These are phyloP conservation scores for Laspeyria flexula DNA, from an alignment of 2,888 invertebrate genomes.

Conservation along the genomic window DNA sequence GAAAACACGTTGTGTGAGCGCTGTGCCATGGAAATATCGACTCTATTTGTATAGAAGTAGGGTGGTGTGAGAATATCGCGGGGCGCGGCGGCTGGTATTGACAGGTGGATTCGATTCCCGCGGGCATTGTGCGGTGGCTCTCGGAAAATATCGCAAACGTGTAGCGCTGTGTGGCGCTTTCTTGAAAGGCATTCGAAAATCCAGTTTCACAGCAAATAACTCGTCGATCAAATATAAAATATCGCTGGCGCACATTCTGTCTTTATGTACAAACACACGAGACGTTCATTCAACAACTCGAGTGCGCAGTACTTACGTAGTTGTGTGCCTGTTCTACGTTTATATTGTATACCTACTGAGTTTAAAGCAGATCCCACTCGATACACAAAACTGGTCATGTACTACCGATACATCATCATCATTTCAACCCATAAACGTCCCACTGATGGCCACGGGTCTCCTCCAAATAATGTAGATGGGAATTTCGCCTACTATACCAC, in stretches of 20 bases:
- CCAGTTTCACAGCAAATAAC: slow-evolving; percentile 34
- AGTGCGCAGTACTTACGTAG: no score
- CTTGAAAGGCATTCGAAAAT: slow-evolving; percentile 23
- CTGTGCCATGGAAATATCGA: neutral
- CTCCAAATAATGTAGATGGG: no score
- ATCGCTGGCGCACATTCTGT: neutral
- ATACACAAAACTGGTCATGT: no score
- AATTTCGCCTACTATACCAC: no score
- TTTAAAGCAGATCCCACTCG: no score
- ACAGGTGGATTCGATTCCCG: slow-evolving; percentile 46
- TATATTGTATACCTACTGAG: no score
- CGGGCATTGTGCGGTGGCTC: slow-evolving; percentile 27
- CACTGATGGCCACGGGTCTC: no score
- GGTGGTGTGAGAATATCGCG: neutral
- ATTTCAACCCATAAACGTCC: no score
- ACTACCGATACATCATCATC: no score
- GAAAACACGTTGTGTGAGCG: slow-evolving; percentile 8
- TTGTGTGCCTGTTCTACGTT: no score
- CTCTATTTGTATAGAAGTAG: slow-evolving; percentile 3
- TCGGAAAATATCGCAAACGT: slow-evolving; percentile 23
- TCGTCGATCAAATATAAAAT: slow-evolving; percentile 28
- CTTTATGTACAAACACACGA: neutral
- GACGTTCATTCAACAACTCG: neutral
- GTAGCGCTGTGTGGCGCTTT: slow-evolving; percentile 12
- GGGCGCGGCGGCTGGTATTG: slow-evolving; percentile 24